These are phyloP conservation scores for Melanargia galathea DNA, from an alignment of 2,888 invertebrate species.

Conservation along the genomic window DNA sequence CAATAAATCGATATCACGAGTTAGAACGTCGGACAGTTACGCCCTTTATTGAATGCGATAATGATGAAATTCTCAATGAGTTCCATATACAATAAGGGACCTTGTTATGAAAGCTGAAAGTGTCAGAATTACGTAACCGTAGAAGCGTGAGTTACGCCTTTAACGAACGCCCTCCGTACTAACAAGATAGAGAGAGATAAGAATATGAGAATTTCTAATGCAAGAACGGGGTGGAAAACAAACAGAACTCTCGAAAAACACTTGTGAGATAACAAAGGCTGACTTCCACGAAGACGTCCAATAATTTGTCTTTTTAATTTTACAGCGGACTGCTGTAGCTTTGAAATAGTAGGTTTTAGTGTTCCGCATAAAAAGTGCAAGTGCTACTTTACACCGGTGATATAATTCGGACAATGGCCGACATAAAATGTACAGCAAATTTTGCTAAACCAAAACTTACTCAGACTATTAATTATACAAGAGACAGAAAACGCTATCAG, in stretches of 20 bases:
- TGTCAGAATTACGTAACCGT: slow-evolving; percentile 79
- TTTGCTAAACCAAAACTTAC: no score
- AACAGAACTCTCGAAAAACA: slow-evolving; percentile 81
- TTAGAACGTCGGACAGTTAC: slow-evolving; percentile 66
- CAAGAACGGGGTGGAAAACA: slow-evolving; percentile 65
- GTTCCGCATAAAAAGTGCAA: slow-evolving; percentile 3
- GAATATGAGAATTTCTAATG: slow-evolving; percentile 56
- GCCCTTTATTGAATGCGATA: slow-evolving; percentile 72
- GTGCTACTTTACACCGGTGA: neutral
- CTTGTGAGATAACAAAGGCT: slow-evolving; percentile 82
- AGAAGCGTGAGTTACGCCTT: slow-evolving; percentile 79
- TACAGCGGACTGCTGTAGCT: slow-evolving; percentile 78
- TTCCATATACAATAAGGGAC: slow-evolving; percentile 70
- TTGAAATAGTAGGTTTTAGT: slow-evolving; percentile 63
- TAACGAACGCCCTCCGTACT: slow-evolving; percentile 72
- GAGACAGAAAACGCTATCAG: no score
- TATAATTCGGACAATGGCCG: neutral
- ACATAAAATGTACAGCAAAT: no score
- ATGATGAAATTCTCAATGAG: slow-evolving; percentile 59
- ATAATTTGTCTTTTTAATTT: slow-evolving; percentile 83
- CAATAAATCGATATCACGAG: slow-evolving; percentile 78
- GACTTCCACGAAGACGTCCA: slow-evolving; percentile 80
- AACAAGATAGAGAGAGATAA: slow-evolving; percentile 76
- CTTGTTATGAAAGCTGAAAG: slow-evolving; percentile 79
- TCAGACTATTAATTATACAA: no score